Percentiles rank a stretch among this genome's conserved stretches.
Conservation (phyloP, 2,888 invertebrate genomes). For the Rosalia funebris region DNA sequence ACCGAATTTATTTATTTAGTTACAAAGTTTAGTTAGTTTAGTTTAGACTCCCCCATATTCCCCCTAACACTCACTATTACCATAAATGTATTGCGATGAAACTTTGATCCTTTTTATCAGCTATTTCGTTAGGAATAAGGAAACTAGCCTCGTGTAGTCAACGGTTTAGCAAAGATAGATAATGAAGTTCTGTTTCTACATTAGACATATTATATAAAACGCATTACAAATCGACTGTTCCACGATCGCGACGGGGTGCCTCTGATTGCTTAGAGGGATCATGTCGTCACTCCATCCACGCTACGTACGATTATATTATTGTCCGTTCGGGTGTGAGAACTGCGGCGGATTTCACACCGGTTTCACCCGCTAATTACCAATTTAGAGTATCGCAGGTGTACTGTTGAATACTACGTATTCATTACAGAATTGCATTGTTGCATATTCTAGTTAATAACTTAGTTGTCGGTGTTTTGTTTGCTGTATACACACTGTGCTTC, state of each 20-base stretch:
- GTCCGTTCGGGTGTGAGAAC: slow-evolving; percentile 62
- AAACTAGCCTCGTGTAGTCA: too few species aligned
- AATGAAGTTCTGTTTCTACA: too few species aligned
- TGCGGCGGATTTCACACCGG: slow-evolving; percentile 64
- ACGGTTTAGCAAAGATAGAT: too few species aligned
- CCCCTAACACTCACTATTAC: too few species aligned
- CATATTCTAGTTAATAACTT: slow-evolving; percentile 59
- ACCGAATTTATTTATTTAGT: too few species aligned
- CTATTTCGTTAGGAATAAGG: too few species aligned
- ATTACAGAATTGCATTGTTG: slow-evolving; percentile 61
- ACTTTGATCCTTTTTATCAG: too few species aligned
- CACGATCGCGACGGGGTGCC: not conserved
- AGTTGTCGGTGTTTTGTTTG: slow-evolving; percentile 51
- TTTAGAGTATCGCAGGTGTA: slow-evolving; percentile 62
- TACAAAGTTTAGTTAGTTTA: too few species aligned
- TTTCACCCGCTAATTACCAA: slow-evolving; percentile 65
- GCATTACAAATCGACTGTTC: not conserved
- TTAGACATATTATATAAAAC: too few species aligned
- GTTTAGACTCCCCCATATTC: too few species aligned
- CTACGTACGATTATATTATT: slow-evolving; percentile 60
- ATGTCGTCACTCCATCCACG: slow-evolving; percentile 26
- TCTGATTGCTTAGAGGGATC: too few species aligned
- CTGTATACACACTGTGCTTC: slow-evolving; percentile 14
- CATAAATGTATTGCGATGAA: too few species aligned
- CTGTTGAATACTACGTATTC: slow-evolving; percentile 57